phyloP scores from a whole-genome alignment of 2,888 invertebrate genomes.

The Philereme vetulata region DNA sequence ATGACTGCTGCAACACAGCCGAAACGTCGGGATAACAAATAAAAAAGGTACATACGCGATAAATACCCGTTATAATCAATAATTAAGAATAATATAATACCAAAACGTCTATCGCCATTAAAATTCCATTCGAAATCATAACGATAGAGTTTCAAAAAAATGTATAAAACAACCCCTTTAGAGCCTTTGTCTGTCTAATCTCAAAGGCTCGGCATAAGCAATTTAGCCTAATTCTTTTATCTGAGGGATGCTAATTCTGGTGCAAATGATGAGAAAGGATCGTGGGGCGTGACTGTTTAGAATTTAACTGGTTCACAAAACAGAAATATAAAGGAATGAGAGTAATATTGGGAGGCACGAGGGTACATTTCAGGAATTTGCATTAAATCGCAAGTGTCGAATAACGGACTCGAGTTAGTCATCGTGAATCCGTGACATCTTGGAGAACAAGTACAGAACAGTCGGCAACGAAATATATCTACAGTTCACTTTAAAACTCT shows the following conservation, averaged over 20 bases:
- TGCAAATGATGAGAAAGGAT: slow-evolving; percentile 33
- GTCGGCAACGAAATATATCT: not conserved
- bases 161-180: slow-evolving; percentile 1
- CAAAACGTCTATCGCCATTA: not conserved
- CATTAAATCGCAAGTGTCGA: slow-evolving; percentile 32
- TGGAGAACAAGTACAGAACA: slow-evolving; percentile 9
- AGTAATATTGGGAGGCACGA: slow-evolving; percentile 22
- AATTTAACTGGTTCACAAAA: slow-evolving; percentile 32
- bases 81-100: no score
- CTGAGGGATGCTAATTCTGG: slow-evolving; percentile 45
- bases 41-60: no score
- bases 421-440: slow-evolving; percentile 13
- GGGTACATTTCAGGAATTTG: slow-evolving; percentile 24
- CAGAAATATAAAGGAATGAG: slow-evolving; percentile 26
- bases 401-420: slow-evolving; percentile 26
- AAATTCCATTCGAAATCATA: slow-evolving; percentile 14
- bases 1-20: no score
- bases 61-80: no score
- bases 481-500: no score
- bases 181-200: slow-evolving; percentile 46
- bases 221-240: slow-evolving; percentile 63
- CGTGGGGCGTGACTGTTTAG: slow-evolving; percentile 31
- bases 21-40: no score
- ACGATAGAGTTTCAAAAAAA: slow-evolving; percentile 12
- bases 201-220: slow-evolving; percentile 52